Conservation (phyloP, 1,140 invertebrate species). For the Frieseomelitta varia region DNA sequence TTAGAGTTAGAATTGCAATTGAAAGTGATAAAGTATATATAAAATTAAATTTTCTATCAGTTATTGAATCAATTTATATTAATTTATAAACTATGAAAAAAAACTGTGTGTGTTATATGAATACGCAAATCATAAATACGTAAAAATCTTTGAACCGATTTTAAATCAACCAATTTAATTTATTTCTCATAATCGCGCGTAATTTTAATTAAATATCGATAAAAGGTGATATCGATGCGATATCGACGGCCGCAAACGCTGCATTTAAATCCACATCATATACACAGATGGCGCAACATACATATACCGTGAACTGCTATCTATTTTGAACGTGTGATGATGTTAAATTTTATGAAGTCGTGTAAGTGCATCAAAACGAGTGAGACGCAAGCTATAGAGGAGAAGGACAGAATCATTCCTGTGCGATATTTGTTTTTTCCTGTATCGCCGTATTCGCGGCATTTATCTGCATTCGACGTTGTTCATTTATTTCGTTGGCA, state of each 20-base stretch:
- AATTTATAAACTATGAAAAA: neutral
- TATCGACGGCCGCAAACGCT: neutral
- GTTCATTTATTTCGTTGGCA: neutral
- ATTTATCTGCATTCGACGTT: neutral
- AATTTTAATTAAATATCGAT: too few species aligned
- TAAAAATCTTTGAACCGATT: neutral
- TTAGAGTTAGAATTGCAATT: neutral
- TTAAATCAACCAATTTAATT: neutral
- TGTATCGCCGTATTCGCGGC: slow-evolving; percentile 13
- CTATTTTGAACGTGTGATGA: neutral
- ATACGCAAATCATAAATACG: neutral
- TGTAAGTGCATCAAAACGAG: neutral
- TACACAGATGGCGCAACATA: neutral
- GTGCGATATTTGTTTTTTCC: slow-evolving; percentile 24
- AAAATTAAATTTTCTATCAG: too few species aligned
- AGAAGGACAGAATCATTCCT: neutral
- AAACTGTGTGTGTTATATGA: neutral
- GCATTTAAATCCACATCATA: neutral
- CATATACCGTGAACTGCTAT: neutral
- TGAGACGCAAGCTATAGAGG: neutral
- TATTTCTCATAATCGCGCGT: too few species aligned
- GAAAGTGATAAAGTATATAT: neutral
- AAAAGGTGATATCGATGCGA: neutral
- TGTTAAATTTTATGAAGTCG: neutral
- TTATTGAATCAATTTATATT: neutral